Conservation (phyloP, 2,797 vertebrate species). For the Moxostoma hubbsi region DNA sequence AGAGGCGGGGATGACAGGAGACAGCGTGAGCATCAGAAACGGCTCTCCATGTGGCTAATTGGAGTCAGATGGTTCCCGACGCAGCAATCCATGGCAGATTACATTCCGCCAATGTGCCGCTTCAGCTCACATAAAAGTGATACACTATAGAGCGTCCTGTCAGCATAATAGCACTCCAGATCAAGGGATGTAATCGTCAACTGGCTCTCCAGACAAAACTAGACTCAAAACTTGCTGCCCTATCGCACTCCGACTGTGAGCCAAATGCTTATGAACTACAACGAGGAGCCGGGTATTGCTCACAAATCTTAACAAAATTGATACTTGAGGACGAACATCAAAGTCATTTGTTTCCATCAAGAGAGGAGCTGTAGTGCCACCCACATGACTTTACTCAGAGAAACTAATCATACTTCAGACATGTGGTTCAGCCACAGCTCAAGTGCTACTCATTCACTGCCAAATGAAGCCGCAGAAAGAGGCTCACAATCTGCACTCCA, state of each 20-base stretch:
- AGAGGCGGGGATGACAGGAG: conserved; percentile 3
- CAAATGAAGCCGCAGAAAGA: conserved; percentile 11
- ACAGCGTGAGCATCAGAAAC: not conserved
- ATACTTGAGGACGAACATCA: conserved; percentile 14
- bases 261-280: not conserved
- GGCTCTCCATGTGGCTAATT: conserved; percentile 51
- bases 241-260: not conserved
- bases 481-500: conserved; percentile 34
- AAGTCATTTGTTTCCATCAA: conserved; percentile 16
- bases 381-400: conserved; percentile 4
- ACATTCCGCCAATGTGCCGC: conserved; percentile 39
- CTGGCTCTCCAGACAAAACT: conserved; percentile 22
- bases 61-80: conserved; percentile 21
- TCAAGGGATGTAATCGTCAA: conserved; percentile 19
- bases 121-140: conserved; percentile 40
- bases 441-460: conserved; percentile 32
- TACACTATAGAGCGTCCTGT: conserved; percentile 13
- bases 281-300: not conserved
- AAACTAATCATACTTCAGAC: conserved; percentile 20
- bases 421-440: not conserved
- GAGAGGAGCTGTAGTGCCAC: not conserved
- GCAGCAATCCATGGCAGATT: conserved; percentile 50
- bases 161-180: conserved; percentile 18
- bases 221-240: not conserved
- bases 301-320: not conserved